phyloP scores from a whole-genome alignment of 2,113 vertebrate genomes.

The Nothocercus julius region DNA sequence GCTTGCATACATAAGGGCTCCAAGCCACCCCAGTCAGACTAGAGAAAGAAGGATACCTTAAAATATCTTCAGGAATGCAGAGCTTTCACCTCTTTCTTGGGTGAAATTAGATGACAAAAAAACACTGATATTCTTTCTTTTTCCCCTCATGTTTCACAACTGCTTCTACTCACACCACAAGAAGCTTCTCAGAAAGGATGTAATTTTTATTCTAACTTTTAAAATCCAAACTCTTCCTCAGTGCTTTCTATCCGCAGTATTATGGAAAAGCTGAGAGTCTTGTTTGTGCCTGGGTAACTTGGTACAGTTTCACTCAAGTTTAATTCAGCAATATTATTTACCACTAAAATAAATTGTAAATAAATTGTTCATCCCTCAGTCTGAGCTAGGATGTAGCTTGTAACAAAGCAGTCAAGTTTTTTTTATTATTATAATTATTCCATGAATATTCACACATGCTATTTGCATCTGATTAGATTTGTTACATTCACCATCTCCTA shows the following conservation, averaged over 20 bases:
- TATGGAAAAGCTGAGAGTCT: neutral
- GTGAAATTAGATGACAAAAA: neutral
- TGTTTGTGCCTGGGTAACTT: neutral
- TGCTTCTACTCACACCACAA: neutral
- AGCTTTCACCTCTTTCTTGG: neutral
- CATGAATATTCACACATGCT: neutral
- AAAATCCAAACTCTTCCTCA: neutral
- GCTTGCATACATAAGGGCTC: neutral
- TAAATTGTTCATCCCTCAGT: neutral
- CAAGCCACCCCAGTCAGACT: neutral
- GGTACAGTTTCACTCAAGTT: neutral
- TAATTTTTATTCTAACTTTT: neutral
- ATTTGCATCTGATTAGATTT: neutral
- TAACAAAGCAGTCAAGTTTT: neutral
- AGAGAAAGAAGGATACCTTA: neutral
- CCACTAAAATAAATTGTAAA: neutral
- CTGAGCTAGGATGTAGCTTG: neutral
- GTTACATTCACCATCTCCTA: neutral
- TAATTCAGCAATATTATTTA: neutral
- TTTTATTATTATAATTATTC: neutral
- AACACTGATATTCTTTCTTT: neutral
- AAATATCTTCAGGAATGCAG: neutral
- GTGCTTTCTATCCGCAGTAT: neutral
- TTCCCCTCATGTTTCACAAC: neutral
- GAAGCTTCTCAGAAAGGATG: neutral